Base-by-base conservation (phyloP, 1,140 invertebrate species). In the Arctopsyche grandis region DNA sequence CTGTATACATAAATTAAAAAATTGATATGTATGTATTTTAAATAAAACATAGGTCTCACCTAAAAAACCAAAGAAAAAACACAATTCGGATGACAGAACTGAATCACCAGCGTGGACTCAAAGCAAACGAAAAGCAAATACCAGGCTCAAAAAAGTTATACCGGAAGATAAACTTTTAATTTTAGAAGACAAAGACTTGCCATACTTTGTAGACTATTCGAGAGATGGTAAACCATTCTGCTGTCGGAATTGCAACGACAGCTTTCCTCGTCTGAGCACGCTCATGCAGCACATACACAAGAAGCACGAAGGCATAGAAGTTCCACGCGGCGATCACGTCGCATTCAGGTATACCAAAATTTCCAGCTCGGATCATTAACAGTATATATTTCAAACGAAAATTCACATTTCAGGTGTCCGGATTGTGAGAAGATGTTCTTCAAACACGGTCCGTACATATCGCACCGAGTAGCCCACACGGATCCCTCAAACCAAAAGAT, bases 221-320 rank as follows among this genome's bases (percentile, higher is more conserved):
- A 22, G 5, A 26, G 24, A 21, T 1, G 63, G 5, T 19, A 69
- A 19, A 69, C 63, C 63, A 12, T 69, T 69, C 24, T 14, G 24
- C 4, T 69, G 63, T 12, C 4, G 63, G 5, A 22, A 69, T 69
- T 69, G 63, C 63, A 4, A 4, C 1, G 63, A 69, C 1, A 1
- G 24, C 0, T 22, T n/a, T 21, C 10, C 16, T 21, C 63, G 63
- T 21, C 12, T 69, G 16, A 69, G 63, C 22, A 69, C 63, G 16
- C 12, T 69, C 0, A 69, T 69, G 63, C 63, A 69, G 5, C 63
- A 69, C 22, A 69, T 69, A 19, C 63, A 69, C 24, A 69, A 12
- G 22, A 69, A 19, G 12, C 63, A 69, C 12, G 24, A 3, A 22
- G 63, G 63, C 3, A 12, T 22, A 4, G 16, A 26, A 69, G 24